Evolutionary conservation across 2,113 vertebrate species (phyloP).

Genomic region (Pygoscelis antarcticus): DNA sequence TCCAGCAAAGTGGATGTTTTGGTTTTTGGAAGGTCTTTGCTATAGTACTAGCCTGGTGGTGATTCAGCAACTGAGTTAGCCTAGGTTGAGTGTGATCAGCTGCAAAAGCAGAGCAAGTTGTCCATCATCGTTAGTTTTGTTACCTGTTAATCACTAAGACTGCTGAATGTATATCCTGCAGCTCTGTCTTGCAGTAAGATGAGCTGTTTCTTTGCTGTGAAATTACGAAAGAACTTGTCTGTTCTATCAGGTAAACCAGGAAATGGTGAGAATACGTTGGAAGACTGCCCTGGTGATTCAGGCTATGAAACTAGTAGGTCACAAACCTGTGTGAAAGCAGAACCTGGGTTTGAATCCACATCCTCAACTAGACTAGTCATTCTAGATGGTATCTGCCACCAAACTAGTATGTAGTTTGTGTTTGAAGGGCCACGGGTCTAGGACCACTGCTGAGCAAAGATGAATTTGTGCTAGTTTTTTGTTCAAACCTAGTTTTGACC

Average conservation of each 20-base stretch:
- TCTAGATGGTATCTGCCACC: not conserved
- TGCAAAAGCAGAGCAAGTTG: not conserved
- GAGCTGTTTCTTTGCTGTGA: not conserved
- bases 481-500: not conserved
- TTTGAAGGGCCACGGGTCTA: not conserved
- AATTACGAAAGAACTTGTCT: not conserved
- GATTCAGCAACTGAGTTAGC: not conserved
- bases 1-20: not conserved
- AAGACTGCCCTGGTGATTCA: not conserved
- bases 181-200: not conserved
- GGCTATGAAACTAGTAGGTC: not conserved
- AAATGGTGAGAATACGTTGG: not conserved
- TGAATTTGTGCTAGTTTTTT: not conserved
- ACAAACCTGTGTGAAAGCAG: not conserved
- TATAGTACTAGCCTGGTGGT: not conserved
- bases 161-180: not conserved
- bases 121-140: not conserved
- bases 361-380: not conserved
- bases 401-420: rapidly evolving
- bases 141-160: not conserved
- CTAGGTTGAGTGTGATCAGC: not conserved
- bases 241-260: not conserved
- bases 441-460: not conserved
- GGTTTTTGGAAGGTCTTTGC: not conserved
- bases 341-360: not conserved